Conservation (phyloP, 1,140 invertebrate genomes). For the Anagrus nilaparvatae region DNA sequence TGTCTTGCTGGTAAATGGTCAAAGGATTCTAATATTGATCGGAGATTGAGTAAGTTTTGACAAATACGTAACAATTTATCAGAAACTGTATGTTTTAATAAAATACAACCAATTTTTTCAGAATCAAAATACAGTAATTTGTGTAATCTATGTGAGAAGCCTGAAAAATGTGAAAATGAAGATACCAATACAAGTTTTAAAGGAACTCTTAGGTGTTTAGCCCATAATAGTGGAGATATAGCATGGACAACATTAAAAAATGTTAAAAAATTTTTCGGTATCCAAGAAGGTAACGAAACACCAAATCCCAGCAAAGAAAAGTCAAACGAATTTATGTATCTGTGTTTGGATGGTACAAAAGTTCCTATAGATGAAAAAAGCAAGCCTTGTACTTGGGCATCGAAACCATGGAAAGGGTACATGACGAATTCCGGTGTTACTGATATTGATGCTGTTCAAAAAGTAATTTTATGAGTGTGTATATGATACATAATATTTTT, state of each 20-base stretch:
- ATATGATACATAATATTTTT: conserved; percentile 4
- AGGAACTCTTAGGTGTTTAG: conserved; percentile 70
- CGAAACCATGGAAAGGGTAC: conserved; percentile 68
- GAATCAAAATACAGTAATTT: conserved; percentile 62
- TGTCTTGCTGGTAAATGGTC: conserved; percentile 75
- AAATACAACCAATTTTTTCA: conserved; percentile 26
- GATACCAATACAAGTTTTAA: conserved; percentile 76
- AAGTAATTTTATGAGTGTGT: too few relatives aligned
- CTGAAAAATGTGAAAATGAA: conserved; percentile 64
- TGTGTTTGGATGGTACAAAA: conserved; percentile 73
- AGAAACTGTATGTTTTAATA: neutral
- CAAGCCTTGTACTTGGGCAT: conserved; percentile 67
- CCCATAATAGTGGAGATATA: conserved; percentile 66
- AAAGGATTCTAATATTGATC: conserved; percentile 56
- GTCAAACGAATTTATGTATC: conserved; percentile 54
- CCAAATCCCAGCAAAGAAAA: conserved; percentile 36
- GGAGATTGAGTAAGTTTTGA: conserved; percentile 52
- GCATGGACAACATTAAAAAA: conserved; percentile 77
- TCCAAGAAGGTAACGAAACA: conserved; percentile 14
- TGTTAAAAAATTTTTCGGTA: conserved; percentile 62
- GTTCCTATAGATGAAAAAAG: conserved; percentile 47
- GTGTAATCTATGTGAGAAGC: conserved; percentile 63
- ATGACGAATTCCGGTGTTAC: conserved; percentile 50
- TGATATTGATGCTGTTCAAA: conserved; percentile 38
- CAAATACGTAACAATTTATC: neutral